Evolutionary conservation across 2,797 vertebrate species (phyloP).

Genomic region (Neosilurus hyrtlii): DNA sequence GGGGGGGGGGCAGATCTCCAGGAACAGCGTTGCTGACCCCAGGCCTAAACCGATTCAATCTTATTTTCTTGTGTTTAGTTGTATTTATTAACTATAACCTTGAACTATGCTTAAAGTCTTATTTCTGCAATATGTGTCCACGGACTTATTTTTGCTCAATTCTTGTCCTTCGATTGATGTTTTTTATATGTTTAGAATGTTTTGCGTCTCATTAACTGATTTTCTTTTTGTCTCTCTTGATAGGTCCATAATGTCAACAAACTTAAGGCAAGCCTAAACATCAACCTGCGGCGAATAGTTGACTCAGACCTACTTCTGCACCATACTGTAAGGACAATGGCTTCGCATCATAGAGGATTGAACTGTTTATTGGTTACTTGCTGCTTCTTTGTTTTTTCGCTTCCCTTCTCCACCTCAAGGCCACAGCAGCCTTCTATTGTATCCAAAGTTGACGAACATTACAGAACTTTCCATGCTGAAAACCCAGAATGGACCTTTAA

Average conservation of each 20-base stretch:
- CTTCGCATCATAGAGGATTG: slow-evolving; percentile 78
- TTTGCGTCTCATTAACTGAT: slow-evolving; percentile 12
- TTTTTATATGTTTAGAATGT: background rate
- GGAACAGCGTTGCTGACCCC: too few species aligned
- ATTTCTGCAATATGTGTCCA: too few species aligned
- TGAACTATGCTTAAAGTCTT: too few species aligned
- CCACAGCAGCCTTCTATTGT: slow-evolving; percentile 65
- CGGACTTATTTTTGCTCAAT: background rate
- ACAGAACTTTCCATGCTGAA: slow-evolving; percentile 82
- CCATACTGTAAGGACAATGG: slow-evolving; percentile 69
- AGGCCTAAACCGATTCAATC: too few species aligned
- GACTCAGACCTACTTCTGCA: slow-evolving; percentile 64
- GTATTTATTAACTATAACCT: too few species aligned
- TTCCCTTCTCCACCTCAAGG: slow-evolving; percentile 58
- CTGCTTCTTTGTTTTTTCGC: slow-evolving; percentile 74
- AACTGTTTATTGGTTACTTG: slow-evolving; percentile 76
- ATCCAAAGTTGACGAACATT: slow-evolving; percentile 74
- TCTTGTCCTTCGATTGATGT: background rate
- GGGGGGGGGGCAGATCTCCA: too few species aligned
- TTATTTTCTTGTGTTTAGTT: too few species aligned
- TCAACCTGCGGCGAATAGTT: slow-evolving; percentile 60
- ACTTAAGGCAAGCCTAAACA: slow-evolving; percentile 71
- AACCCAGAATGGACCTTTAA: slow-evolving; percentile 89
- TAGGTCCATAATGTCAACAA: slow-evolving; percentile 75
- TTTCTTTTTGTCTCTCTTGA: slow-evolving; percentile 53